A percentile compares a stretch with the other conserved stretches of the same genome.
Conservation (phyloP, 2,888 invertebrate species). For the Lithophane ornitopus region DNA sequence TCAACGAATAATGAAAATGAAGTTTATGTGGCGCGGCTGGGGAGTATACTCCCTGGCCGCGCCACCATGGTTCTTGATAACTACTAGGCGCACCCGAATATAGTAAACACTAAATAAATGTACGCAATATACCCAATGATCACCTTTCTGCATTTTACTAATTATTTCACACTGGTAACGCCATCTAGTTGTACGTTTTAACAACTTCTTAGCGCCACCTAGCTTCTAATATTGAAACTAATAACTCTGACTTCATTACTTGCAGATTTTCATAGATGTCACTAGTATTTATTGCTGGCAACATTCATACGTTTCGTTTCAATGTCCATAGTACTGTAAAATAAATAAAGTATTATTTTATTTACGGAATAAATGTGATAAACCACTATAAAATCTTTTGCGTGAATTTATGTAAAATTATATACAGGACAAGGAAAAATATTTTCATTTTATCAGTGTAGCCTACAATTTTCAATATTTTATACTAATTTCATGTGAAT, state of each 20-base stretch:
- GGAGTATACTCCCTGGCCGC: no score
- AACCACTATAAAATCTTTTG: fast-evolving
- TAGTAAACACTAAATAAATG: no score
- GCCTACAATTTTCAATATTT: background rate
- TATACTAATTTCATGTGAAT: conserved; percentile 57
- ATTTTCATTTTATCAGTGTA: no score
- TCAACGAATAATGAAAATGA: no score
- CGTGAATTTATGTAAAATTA: fast-evolving
- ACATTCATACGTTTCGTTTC: conserved; percentile 47
- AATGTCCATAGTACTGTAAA: background rate
- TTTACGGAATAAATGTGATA: no score
- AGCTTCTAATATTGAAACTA: background rate
- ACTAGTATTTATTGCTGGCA: conserved; percentile 31
- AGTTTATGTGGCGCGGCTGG: no score
- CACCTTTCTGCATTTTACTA: background rate
- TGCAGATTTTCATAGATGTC: conserved; percentile 41
- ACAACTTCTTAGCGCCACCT: conserved; percentile 22
- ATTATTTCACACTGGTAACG: conserved; percentile 18
- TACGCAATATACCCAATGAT: no score
- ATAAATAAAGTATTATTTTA: background rate
- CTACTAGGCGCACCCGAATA: no score
- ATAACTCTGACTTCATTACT: background rate
- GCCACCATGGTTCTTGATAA: no score
- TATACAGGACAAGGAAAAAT: background rate
- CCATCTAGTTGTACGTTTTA: conserved; percentile 16